Evolutionary conservation across 2,113 vertebrate species (phyloP), one percentile per base, ranked within the genome.

Genomic region (Mesocricetus auratus): DNA sequence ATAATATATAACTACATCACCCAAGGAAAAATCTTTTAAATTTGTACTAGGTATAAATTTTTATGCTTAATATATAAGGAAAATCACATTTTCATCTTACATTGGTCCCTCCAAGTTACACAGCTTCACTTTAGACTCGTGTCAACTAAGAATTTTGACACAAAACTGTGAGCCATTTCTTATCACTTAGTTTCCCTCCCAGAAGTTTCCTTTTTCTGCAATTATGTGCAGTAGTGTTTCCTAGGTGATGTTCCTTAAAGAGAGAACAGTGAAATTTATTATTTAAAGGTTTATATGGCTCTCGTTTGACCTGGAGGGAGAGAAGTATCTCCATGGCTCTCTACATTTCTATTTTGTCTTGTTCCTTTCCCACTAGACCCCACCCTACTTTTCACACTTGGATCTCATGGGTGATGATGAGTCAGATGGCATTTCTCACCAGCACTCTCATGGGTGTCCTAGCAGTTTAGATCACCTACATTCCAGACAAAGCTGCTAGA

Each of bases 401-500:
- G 45, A 92, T 85, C 89, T 94, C 79, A 69, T 39, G 85, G 87
- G 47, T 42, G 92, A 93, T 50, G 87, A 93, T 31, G 2, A 93
- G 50, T 95, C 62, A 93, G 81, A 96, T 95, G 89, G 71, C 66
- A 89, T 83, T 96, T 97, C 60, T 91, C 66, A 73, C 39, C 24
- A 90, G 42, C 85, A 77, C 47, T 95, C 75, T 45, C 88, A 68
- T 89, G 93, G 71, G 87, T 89, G 24, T 96, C 75, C 94, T 98
- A 89, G 56, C 97, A 96, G 96, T 94, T 95, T 94, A 96, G 94
- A 94, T 97, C 95, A 97, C 93, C 96, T 95, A 90, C 77, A 92
- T 36, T 95, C 85, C 93, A 94, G 94, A 86, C 71, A 94, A 97
- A 97, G 95, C 95, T 97, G 96, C 96, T 93, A 96, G 94, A 96